These are phyloP conservation scores for Ecdyonurus torrentis DNA, from an alignment of 2,888 invertebrate genomes.

Conservation along the genomic window DNA sequence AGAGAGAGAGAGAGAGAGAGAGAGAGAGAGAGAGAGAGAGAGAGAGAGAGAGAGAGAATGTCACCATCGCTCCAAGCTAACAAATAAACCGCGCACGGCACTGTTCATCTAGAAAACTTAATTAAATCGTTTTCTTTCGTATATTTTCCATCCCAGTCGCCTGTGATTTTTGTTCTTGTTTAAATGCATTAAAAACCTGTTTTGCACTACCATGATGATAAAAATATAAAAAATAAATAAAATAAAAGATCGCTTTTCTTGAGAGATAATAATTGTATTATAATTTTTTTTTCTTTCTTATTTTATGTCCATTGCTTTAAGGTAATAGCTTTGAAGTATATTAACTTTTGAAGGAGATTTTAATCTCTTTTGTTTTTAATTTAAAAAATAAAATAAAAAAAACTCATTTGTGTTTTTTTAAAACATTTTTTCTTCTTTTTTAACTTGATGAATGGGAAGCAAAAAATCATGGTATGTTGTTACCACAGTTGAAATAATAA, in stretches of 20 bases:
- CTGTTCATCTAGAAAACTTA: background rate
- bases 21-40: background rate
- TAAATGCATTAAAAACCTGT: background rate
- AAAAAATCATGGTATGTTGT: no score
- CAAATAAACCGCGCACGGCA: background rate
- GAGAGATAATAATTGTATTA: background rate
- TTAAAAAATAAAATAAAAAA: no score
- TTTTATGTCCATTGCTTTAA: background rate
- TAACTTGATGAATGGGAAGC: no score
- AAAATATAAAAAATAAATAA: no score
- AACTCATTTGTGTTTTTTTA: no score
- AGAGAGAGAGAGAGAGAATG: background rate
- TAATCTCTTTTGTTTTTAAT: no score
- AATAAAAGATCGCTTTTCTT: background rate
- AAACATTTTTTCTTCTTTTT: no score
- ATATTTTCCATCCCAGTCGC: background rate
- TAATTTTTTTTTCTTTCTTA: background rate
- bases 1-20: background rate
- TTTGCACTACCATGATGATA: background rate
- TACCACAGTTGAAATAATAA: no score
- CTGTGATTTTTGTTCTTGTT: background rate
- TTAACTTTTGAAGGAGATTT: no score
- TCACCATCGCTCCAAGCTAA: background rate
- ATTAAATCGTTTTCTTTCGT: background rate
- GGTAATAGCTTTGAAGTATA: no score